A percentile compares a stretch with the other conserved stretches of the same genome.
phyloP scores from a whole-genome alignment of 2,113 vertebrate species.

The Penelope pileata region DNA sequence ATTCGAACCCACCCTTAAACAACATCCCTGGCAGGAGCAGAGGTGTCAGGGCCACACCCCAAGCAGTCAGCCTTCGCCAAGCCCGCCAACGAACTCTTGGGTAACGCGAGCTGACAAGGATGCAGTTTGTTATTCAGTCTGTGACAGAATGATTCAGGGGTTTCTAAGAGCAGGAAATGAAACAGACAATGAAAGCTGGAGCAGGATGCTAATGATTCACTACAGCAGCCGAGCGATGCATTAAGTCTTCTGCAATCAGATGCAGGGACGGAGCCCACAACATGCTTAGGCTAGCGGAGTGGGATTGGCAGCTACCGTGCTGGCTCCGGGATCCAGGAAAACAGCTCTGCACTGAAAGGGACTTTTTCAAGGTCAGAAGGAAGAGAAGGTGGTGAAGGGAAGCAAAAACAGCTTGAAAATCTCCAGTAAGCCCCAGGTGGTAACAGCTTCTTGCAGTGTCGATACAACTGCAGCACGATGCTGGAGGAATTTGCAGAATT shows the following conservation, averaged over 20 bases:
- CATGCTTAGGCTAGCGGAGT: conserved; percentile 23
- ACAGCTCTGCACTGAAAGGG: background rate
- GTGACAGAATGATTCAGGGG: conserved; percentile 69
- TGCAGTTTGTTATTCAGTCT: conserved; percentile 45
- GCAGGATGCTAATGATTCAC: conserved; percentile 73
- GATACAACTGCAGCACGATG: background rate
- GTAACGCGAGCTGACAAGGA: conserved; percentile 34
- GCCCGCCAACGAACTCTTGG: conserved; percentile 40
- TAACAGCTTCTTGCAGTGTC: background rate
- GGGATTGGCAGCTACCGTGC: background rate
- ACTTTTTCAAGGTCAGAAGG: conserved; percentile 52
- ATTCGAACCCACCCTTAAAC: background rate
- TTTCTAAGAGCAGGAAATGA: conserved; percentile 71
- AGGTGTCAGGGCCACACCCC: conserved; percentile 12
- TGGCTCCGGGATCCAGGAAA: background rate
- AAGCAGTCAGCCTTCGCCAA: background rate
- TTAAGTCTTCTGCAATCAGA: conserved; percentile 59
- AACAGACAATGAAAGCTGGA: conserved; percentile 71
- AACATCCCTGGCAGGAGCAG: background rate
- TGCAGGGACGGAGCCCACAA: background rate
- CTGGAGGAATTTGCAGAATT: background rate
- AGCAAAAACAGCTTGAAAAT: background rate
- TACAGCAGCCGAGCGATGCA: conserved; percentile 47
- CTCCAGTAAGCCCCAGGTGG: background rate
- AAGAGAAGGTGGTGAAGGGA: background rate